Evolutionary conservation across 64 coral and sea anemone species (phyloP), one percentile per base, ranked within the genome.

Genomic region (Stichodactyla mertensii): DNA sequence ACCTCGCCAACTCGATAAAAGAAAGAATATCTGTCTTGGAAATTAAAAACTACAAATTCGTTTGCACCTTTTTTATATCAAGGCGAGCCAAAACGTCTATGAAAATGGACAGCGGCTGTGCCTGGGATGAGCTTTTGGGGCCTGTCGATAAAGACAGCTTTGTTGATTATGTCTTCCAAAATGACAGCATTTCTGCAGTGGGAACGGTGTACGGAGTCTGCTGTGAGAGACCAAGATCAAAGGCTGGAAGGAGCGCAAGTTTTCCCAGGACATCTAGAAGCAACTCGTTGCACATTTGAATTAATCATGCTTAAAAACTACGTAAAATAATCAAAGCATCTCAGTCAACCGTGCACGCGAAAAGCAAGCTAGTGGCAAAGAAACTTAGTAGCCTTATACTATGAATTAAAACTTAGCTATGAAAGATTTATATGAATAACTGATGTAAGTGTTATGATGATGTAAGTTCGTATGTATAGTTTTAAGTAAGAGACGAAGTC

Each of bases 151-250:
- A 89, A 18, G 91, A 96, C 16, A 27, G 85, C 54, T 96, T 96
- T 82, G 94, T 87, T 6, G 94, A 96, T 77, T 90, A 80, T 69
- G 91, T 92, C 0, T 96, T 79, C 23, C 88, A 92, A 77, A 96
- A 90, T 85, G 66, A 89, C 4, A 55, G 61, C 10, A 89, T 95
- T 55, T 16, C 80, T 6, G 90, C 91, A 0, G 86, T 95, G 16
- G 90, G 84, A 11, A 92, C 77, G 7, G 94, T 92, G 18, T 89
- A 92, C 59, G 87, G 88, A 4, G 84, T 89, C 24, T 78, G 79
- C 20, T 81, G 87, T 27, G 58, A 51, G 4, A 88, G n/a, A 23
- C 36, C 52, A 4, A 52, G 45, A 16, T 12, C 11, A 6, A 80
- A 80, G 45, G 2, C 12, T 19, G 52, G 51, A 53, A 51, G 78